phyloP scores from a whole-genome alignment of 2,797 vertebrate species.

The Sebastes kiyomatsui region DNA sequence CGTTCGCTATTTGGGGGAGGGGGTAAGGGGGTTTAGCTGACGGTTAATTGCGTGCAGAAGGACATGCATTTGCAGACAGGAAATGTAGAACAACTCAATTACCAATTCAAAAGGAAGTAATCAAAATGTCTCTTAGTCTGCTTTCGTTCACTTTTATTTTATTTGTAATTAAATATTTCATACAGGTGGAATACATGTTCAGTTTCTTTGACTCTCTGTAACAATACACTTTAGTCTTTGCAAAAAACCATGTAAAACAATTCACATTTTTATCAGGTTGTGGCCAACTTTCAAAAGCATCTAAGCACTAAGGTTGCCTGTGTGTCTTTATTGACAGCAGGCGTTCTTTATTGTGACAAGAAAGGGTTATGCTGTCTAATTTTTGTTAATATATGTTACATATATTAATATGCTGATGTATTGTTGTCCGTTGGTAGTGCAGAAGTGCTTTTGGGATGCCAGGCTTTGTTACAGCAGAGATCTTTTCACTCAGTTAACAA shows the following conservation, averaged over 20 bases:
- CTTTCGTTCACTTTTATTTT: slow-evolving; percentile 61
- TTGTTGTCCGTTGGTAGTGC: slow-evolving; percentile 6
- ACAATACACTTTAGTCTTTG: slow-evolving; percentile 74
- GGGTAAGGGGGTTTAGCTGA: neutral
- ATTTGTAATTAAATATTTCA: slow-evolving; percentile 62
- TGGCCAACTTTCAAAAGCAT: slow-evolving; percentile 59
- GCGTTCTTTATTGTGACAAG: neutral
- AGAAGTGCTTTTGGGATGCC: slow-evolving; percentile 56
- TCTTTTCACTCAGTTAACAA: slow-evolving; percentile 63
- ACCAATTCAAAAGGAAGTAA: neutral
- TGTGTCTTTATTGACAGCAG: slow-evolving; percentile 6
- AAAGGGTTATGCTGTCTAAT: neutral
- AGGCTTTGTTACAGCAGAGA: slow-evolving; percentile 61
- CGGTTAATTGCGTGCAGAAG: neutral
- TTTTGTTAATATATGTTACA: neutral
- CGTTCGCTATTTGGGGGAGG: neutral
- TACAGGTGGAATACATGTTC: slow-evolving; percentile 58
- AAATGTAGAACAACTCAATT: neutral
- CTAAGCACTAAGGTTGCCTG: slow-evolving; percentile 29
- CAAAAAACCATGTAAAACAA: slow-evolving; percentile 61
- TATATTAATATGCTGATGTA: neutral
- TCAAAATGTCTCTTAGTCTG: neutral
- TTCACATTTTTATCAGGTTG: slow-evolving; percentile 55
- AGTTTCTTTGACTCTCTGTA: slow-evolving; percentile 58
- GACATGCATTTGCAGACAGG: neutral